These are phyloP conservation scores for Malurus alboscapulatus DNA, from an alignment of 2,113 vertebrate species.

Conservation along the genomic window DNA sequence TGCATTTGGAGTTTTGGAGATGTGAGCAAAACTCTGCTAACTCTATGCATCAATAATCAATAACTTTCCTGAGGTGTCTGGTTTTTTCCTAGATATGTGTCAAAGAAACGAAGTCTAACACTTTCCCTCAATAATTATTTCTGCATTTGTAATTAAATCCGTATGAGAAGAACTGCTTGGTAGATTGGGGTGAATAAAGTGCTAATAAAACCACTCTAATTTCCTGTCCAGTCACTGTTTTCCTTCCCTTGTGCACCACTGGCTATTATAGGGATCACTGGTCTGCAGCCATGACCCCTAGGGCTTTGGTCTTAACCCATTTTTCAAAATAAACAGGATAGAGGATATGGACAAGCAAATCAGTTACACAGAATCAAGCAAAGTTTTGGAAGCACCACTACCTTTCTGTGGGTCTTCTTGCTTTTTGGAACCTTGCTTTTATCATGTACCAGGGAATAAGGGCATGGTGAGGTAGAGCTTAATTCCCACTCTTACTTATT, in stretches of 20 bases:
- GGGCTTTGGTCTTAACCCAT: not conserved
- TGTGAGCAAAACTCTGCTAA: not conserved
- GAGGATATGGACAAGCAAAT: not conserved
- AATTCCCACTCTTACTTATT: not conserved
- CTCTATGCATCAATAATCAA: not conserved
- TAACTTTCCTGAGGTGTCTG: not conserved
- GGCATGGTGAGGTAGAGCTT: not conserved
- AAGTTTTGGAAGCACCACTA: not conserved
- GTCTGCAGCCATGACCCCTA: not conserved
- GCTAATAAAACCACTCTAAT: slow-evolving; percentile 30
- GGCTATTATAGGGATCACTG: not conserved
- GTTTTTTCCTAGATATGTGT: not conserved
- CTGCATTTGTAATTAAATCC: slow-evolving; percentile 18
- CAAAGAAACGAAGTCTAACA: not conserved
- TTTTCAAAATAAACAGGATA: not conserved
- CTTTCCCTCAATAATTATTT: not conserved
- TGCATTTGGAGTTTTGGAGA: not conserved
- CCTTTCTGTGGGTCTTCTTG: not conserved
- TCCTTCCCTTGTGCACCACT: not conserved
- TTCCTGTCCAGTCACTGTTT: slow-evolving; percentile 3
- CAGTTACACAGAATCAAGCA: not conserved
- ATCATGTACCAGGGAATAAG: not conserved
- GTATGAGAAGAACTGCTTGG: not conserved
- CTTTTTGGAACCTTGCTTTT: not conserved
- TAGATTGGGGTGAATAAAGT: not conserved